Percentiles rank a stretch among this genome's conserved stretches.
Conservation (phyloP, 2,113 vertebrate genomes). For the Cryptotis parvus region DNA sequence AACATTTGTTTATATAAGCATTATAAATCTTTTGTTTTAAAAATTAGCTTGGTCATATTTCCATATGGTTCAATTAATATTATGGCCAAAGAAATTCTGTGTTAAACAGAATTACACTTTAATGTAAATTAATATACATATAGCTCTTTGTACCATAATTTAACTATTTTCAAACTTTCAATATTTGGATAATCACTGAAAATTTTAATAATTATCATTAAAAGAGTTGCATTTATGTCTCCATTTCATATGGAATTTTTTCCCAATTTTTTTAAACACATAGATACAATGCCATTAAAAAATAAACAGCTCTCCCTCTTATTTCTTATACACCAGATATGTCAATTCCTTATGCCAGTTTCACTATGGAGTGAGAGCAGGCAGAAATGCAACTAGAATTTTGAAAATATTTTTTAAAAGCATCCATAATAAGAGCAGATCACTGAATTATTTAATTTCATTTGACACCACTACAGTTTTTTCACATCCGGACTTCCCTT, state of each 20-base stretch:
- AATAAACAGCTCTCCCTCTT: no score
- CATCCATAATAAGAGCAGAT: not conserved
- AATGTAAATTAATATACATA: not conserved
- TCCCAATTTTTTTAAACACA: no score
- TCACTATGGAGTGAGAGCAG: no score
- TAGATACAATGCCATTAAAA: no score
- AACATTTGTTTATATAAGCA: no score
- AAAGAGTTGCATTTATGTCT: not conserved
- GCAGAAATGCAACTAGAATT: no score
- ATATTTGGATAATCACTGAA: not conserved
- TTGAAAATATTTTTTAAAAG: no score
- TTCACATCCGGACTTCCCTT: no score
- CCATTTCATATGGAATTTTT: no score
- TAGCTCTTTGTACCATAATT: not conserved
- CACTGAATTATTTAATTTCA: slow-evolving; percentile 13
- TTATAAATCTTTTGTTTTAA: slow-evolving; percentile 25
- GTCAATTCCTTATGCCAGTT: no score
- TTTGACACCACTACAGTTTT: not conserved
- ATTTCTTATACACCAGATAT: no score
- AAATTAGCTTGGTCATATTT: not conserved
- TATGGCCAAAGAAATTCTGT: not conserved
- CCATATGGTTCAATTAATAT: not conserved
- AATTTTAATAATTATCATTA: not conserved
- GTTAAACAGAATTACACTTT: not conserved
- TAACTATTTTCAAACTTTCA: not conserved